phyloP scores from a whole-genome alignment of 2,888 invertebrate genomes.

The Paralinhomoeus sp. region DNA sequence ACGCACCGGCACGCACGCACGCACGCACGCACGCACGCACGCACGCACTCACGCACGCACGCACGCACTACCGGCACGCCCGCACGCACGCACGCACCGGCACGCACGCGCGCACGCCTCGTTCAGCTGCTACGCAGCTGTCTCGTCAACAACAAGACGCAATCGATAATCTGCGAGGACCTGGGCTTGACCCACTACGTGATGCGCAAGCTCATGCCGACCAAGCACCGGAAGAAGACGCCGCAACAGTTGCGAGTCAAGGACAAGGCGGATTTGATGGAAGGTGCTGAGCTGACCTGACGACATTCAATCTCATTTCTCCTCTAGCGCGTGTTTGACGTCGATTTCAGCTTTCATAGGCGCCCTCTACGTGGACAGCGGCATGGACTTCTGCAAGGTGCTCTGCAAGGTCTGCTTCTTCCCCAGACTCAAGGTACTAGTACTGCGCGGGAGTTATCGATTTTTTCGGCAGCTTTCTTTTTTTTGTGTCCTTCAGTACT shows the following conservation, averaged over 20 bases:
- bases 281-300: too few species aligned
- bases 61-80: too few species aligned
- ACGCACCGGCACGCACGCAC: too few species aligned
- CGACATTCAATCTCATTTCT: too few species aligned
- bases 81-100: too few species aligned
- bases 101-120: too few species aligned
- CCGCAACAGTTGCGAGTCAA: constrained; percentile 49
- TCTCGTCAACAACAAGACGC: constrained; percentile 88
- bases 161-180: constrained; percentile 94
- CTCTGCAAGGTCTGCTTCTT: constrained; percentile 87
- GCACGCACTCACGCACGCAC: too few species aligned
- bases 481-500: constrained; percentile 41
- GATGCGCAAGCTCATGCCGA: constrained; percentile 41
- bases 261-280: constrained; percentile 81
- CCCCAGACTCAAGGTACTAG: constrained; percentile 62
- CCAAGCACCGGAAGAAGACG: not conserved
- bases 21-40: too few species aligned
- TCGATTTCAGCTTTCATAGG: constrained; percentile 69
- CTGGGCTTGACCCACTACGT: constrained; percentile 73
- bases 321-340: too few species aligned
- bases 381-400: constrained; percentile 58
- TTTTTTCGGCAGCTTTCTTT: too few species aligned
- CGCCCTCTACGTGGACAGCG: constrained; percentile 81
- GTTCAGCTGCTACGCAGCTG: constrained; percentile 68
- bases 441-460: too few species aligned